Evolutionary conservation across 2,888 invertebrate species (phyloP), one percentile per base, ranked within the genome.

Genomic region (Lepidocyrtoides sp.): DNA sequence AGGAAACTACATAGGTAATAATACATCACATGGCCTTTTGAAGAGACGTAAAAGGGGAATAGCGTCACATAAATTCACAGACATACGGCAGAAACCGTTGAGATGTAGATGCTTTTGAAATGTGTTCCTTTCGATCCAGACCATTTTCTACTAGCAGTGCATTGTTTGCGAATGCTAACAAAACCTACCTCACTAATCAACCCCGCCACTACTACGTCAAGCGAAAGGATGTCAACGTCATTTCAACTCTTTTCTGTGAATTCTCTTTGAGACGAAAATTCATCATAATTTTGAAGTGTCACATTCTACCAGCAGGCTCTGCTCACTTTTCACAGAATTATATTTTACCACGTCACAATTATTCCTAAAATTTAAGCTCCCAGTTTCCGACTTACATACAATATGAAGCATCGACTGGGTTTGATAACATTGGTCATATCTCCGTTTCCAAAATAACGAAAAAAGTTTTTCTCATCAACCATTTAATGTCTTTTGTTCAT

Each of bases 11-110:
- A 79, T 79, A 48, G 29, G 72, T 72, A 79, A 81, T 81, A 57
- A 57, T 81, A 60, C 41, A 81, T 81, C 60, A 60, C 41, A 79
- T 41, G 79, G n/a, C 79, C 44, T 48, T 79, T 79, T 87, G 20
- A 23, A 44, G 41, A 66, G 82, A 63, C 14, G 4, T 2, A 44
- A 32, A 41, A 23, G 20, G 36, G 41, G 20, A 36, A 32, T 23
- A 79, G 51, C 54, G 79, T 54, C 41, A 20, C 36, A 81, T 60
- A 60, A 81, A 81, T 60, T 60, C 20, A 23, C 20, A 20, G 57
- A 3, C 77, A 51, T 51, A 51, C 26, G 77, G 51, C 77, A 26
- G 26, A 48, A 23, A 75, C 12, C 12, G 29, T 8, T 1, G 54
- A 51, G 77, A 29, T 23, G 77, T 8, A 51, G 17, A 48, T 32